Percentiles rank a stretch among this genome's conserved stretches.
Conservation (phyloP, 1,140 invertebrate genomes). For the Sitodiplosis mosellana region DNA sequence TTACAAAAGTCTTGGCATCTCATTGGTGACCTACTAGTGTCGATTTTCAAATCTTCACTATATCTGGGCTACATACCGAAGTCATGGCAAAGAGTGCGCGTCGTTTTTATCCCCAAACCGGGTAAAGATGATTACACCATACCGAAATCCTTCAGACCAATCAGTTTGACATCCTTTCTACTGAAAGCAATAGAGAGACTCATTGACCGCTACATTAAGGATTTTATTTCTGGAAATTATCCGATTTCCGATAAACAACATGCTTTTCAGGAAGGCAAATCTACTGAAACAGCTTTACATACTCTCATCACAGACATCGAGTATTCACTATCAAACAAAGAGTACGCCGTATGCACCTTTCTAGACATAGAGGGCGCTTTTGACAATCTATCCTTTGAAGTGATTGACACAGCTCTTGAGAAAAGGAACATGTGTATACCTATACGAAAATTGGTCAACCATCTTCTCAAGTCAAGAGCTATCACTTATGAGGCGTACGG, state of each 20-base stretch:
- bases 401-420: neutral
- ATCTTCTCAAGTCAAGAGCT: too few species aligned
- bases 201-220: too few species aligned
- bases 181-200: too few species aligned
- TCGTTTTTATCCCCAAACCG: neutral
- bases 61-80: too few species aligned
- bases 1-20: too few species aligned
- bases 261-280: neutral
- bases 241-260: neutral
- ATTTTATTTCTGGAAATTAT: neutral
- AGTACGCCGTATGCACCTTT: too few species aligned
- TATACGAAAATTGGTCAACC: neutral
- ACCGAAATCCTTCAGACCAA: neutral
- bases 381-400: neutral
- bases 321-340: neutral
- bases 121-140: neutral
- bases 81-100: too few species aligned
- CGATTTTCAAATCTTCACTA: too few species aligned
- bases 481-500: neutral
- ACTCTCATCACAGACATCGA: neutral
- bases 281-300: neutral
- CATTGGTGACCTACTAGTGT: too few species aligned
- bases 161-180: neutral
- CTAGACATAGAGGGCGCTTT: neutral
- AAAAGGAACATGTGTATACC: neutral